A percentile compares a stretch with the other conserved stretches of the same genome.
Conservation (phyloP, 2,113 vertebrate species). For the Redunca redunca region DNA sequence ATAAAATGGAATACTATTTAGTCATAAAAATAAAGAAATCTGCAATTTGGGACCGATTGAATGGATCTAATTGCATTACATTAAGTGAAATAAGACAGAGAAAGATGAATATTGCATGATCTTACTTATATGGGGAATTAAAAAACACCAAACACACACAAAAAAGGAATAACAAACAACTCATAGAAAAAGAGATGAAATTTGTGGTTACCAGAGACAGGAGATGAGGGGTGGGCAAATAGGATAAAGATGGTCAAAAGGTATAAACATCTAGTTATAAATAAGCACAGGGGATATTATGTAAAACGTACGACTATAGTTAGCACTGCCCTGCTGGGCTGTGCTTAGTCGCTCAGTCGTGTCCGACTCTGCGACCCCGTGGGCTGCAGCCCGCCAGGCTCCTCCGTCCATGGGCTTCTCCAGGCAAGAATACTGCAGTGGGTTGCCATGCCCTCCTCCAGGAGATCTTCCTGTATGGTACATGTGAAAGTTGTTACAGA, state of each 20-base stretch:
- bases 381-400: background rate
- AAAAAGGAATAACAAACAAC: background rate
- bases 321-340: background rate
- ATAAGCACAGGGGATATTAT: background rate
- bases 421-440: background rate
- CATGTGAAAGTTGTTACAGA: background rate
- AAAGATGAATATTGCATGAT: background rate
- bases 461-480: background rate
- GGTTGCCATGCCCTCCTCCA: background rate
- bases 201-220: background rate
- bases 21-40: background rate
- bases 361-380: background rate
- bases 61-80: background rate
- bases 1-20: background rate
- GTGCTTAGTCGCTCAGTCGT: background rate
- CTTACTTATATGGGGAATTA: background rate
- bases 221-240: background rate
- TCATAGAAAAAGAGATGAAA: background rate
- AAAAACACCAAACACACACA: background rate
- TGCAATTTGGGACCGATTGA: background rate
- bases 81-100: background rate
- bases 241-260: background rate
- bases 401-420: background rate
- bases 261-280: background rate
- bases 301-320: background rate